These are phyloP conservation scores for Eupithecia vulgata DNA, from an alignment of 2,888 invertebrate genomes.

Conservation along the genomic window DNA sequence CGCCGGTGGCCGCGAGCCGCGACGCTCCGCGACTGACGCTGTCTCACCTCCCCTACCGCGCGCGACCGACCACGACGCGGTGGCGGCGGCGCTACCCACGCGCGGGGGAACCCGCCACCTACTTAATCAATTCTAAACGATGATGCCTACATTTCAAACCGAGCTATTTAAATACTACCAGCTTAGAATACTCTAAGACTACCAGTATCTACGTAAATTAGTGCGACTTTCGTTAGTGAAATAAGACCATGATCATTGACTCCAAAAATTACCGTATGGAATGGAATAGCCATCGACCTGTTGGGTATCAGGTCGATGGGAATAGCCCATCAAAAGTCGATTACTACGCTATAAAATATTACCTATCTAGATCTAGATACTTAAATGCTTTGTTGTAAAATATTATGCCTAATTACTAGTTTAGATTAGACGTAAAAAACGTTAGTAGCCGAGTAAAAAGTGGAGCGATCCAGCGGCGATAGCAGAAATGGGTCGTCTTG, in stretches of 20 bases:
- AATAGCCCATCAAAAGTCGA: not conserved
- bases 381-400: slow-evolving; percentile 5
- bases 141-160: slow-evolving; percentile 20
- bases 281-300: not conserved
- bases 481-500: slow-evolving; percentile 74
- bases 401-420: slow-evolving; percentile 5
- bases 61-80: slow-evolving; percentile 56
- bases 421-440: slow-evolving; percentile 52
- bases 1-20: slow-evolving; percentile 60
- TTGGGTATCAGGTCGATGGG: too few relatives aligned
- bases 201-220: slow-evolving; percentile 13
- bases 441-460: slow-evolving; percentile 57
- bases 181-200: too few relatives aligned
- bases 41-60: slow-evolving; percentile 39
- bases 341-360: not conserved
- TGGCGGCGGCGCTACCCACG: slow-evolving; percentile 32
- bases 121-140: slow-evolving; percentile 55
- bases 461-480: slow-evolving; percentile 78
- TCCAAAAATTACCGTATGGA: not conserved
- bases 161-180: slow-evolving; percentile 7
- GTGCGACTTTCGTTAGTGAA: not conserved
- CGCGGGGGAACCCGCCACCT: slow-evolving; percentile 40
- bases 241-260: not conserved
- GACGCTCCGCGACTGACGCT: slow-evolving; percentile 70
- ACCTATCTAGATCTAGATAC: not conserved